phyloP scores from a whole-genome alignment of 1,140 invertebrate species.

The Drosophila insularis region DNA sequence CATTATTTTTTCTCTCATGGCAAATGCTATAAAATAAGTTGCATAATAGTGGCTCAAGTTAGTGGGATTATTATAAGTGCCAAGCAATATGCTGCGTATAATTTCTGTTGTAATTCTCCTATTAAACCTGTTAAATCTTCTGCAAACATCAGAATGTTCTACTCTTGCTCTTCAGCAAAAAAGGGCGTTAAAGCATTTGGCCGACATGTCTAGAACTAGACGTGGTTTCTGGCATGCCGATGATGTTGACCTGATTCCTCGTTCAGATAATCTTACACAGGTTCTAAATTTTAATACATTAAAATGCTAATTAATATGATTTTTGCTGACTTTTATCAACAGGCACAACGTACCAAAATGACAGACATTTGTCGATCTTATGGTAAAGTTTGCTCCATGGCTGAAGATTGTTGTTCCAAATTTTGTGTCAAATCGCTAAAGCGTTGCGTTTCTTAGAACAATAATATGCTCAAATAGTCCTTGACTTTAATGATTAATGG shows the following conservation, averaged over 20 bases:
- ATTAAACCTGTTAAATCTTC: background rate
- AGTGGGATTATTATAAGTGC: background rate
- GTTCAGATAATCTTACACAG: constrained; percentile 10
- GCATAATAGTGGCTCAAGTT: too few relatives aligned
- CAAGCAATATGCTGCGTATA: background rate
- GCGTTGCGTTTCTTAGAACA: background rate
- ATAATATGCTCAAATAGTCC: too few relatives aligned
- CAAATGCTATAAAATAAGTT: background rate
- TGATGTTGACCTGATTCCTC: background rate
- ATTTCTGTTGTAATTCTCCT: background rate
- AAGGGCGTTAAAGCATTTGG: background rate
- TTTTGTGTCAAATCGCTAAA: constrained; percentile 8
- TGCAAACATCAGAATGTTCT: background rate
- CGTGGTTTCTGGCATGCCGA: background rate
- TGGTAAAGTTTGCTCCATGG: background rate
- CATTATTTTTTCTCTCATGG: too few relatives aligned
- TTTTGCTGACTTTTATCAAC: background rate
- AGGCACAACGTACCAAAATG: background rate
- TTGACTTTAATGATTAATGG: too few relatives aligned
- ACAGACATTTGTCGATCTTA: constrained; percentile 9
- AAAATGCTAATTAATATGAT: background rate
- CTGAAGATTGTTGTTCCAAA: constrained; percentile 34
- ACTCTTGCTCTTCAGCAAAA: background rate
- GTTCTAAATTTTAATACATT: background rate
- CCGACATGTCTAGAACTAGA: background rate